Conservation (phyloP, 2,888 invertebrate species). For the Pediacus dermestoides region DNA sequence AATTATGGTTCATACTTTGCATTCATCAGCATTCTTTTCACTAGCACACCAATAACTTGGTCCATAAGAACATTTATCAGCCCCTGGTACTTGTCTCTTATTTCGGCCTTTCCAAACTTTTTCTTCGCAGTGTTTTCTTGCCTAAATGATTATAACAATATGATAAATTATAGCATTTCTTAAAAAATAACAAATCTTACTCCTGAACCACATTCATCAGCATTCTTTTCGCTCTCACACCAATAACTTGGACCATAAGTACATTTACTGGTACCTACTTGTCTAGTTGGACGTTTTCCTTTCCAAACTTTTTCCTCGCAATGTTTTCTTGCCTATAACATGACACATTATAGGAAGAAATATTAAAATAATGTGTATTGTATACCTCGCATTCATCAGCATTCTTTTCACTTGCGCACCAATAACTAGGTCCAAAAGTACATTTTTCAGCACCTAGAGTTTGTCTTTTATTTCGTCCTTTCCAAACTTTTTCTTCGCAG, state of each 20-base stretch:
- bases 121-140: slow-evolving; percentile 1
- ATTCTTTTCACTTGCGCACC: slow-evolving; percentile 59
- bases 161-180: background rate
- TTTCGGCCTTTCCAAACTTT: slow-evolving; percentile 12
- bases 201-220: slow-evolving; percentile 48
- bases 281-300: background rate
- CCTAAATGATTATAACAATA: slow-evolving; percentile 1
- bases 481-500: slow-evolving; percentile 16
- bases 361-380: too few species aligned
- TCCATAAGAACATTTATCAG: slow-evolving; percentile 67
- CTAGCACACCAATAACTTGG: slow-evolving; percentile 73
- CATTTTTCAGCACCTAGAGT: slow-evolving; percentile 58
- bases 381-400: slow-evolving; percentile 47
- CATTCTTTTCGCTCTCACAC: slow-evolving; percentile 57
- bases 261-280: slow-evolving; percentile 56
- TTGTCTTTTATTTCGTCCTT: too few species aligned
- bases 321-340: background rate
- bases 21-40: slow-evolving; percentile 48
- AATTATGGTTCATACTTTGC: slow-evolving; percentile 50
- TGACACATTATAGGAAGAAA: too few species aligned
- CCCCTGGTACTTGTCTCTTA: slow-evolving; percentile 40
- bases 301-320: slow-evolving; percentile 27
- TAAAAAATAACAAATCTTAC: slow-evolving; percentile 38
- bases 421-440: slow-evolving; percentile 72
- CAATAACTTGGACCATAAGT: slow-evolving; percentile 74